Conservation (phyloP, 92 coral and sea anemone species). For the Porites divaricata region DNA sequence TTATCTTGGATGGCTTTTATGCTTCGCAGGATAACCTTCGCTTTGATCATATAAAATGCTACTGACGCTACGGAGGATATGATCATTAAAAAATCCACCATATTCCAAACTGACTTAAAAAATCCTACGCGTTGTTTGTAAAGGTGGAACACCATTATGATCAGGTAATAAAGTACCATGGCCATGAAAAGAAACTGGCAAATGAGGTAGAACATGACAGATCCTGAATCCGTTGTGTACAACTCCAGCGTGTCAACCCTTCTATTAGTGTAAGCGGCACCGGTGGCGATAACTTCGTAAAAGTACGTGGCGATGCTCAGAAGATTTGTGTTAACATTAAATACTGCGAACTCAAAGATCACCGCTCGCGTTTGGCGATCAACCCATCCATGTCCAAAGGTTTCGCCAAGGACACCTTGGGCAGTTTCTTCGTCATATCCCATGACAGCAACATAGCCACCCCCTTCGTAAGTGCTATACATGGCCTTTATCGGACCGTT, state of each 20-base stretch:
- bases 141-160: slow-evolving; percentile 27
- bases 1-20: slow-evolving; percentile 33
- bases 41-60: slow-evolving; percentile 34
- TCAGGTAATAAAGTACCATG: slow-evolving; percentile 38
- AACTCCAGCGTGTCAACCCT: slow-evolving; percentile 46
- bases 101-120: slow-evolving; percentile 39
- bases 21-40: slow-evolving; percentile 25
- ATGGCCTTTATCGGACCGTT: slow-evolving; percentile 13
- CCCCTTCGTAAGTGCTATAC: slow-evolving; percentile 33
- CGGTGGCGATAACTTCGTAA: slow-evolving; percentile 54
- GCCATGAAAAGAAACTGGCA: slow-evolving; percentile 51
- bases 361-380: slow-evolving; percentile 54
- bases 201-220: slow-evolving; percentile 28
- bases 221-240: slow-evolving; percentile 44
- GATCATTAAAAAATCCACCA: slow-evolving; percentile 35
- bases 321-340: slow-evolving; percentile 46
- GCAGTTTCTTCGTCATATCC: slow-evolving; percentile 55
- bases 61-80: slow-evolving; percentile 30
- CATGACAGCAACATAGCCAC: slow-evolving; percentile 47
- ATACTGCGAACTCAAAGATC: slow-evolving; percentile 47
- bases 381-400: slow-evolving; percentile 39
- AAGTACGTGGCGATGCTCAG: slow-evolving; percentile 35
- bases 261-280: slow-evolving; percentile 27
- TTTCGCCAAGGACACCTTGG: slow-evolving; percentile 20
- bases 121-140: slow-evolving; percentile 32